Evolutionary conservation across 1,140 invertebrate species (phyloP).

Genomic region (Anastrepha obliqua): DNA sequence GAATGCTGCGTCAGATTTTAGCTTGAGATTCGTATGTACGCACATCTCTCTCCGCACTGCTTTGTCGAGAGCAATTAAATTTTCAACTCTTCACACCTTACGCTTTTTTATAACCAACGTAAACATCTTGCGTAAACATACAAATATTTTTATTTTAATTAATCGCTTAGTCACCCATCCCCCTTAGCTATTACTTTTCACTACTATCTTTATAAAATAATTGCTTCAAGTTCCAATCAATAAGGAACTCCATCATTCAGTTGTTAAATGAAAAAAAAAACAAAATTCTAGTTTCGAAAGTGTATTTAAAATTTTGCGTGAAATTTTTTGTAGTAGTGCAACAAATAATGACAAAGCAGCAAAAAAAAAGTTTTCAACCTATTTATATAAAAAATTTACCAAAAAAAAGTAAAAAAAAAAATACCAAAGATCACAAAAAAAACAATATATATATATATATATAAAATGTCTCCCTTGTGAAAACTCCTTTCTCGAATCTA

Average conservation of each 20-base stretch:
- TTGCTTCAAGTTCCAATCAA: neutral
- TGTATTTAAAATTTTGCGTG: neutral
- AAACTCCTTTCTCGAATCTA: neutral
- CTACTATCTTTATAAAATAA: neutral
- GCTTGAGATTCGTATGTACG: too few species aligned
- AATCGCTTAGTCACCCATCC: neutral
- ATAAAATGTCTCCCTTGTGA: neutral
- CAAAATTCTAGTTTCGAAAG: conserved; percentile 46
- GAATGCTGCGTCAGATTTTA: neutral
- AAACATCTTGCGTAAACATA: neutral
- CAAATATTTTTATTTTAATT: conserved; percentile 23
- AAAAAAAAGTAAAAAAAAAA: conserved; percentile 4
- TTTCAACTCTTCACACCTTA: conserved; percentile 34
- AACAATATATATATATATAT: neutral
- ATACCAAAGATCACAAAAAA: neutral
- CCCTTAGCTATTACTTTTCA: neutral
- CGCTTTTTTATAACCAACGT: neutral
- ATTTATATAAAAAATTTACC: conserved; percentile 22
- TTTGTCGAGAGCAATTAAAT: neutral
- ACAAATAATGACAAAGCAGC: neutral
- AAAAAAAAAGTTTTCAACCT: conserved; percentile 46
- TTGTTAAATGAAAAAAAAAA: neutral
- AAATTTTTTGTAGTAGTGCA: conserved; percentile 25
- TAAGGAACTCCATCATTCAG: neutral
- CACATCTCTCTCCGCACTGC: neutral